Percentiles rank a stretch among this genome's conserved stretches.
Conservation (phyloP, 2,113 vertebrate genomes). For the Galbula dea region DNA sequence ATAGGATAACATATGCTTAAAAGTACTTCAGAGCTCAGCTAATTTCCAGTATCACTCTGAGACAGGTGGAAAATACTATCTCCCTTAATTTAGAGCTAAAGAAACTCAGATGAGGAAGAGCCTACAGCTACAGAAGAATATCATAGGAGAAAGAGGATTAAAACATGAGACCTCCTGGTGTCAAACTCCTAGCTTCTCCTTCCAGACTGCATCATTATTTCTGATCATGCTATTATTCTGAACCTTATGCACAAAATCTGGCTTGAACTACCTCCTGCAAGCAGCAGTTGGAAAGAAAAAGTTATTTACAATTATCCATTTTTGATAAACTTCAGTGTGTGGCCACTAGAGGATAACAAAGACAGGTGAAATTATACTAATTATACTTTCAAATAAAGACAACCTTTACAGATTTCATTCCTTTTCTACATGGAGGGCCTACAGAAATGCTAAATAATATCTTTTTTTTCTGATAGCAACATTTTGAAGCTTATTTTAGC, state of each 20-base stretch:
- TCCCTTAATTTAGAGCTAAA: neutral
- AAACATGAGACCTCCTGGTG: neutral
- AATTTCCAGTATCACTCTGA: neutral
- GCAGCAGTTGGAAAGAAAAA: neutral
- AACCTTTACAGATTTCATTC: constrained; percentile 4
- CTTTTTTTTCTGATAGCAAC: constrained; percentile 17
- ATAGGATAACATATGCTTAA: neutral
- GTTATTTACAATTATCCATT: neutral
- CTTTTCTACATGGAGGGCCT: neutral
- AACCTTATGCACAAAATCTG: neutral
- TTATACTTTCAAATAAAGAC: constrained; percentile 27
- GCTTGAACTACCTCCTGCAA: neutral
- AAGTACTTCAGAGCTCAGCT: neutral
- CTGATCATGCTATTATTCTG: neutral
- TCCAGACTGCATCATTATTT: neutral
- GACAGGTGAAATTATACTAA: constrained; percentile 7
- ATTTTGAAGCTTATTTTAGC: constrained; percentile 44
- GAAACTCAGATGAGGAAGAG: neutral
- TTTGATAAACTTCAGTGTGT: neutral
- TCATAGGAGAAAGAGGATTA: neutral
- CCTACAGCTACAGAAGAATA: neutral
- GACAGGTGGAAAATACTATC: neutral
- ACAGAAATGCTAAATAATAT: constrained; percentile 20
- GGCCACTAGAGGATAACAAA: constrained; percentile 23
- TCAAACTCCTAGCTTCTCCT: neutral